A percentile compares a stretch with the other conserved stretches of the same genome.
These are phyloP conservation scores for Agrotis puta DNA, from an alignment of 2,888 invertebrate genomes.

Conservation along the genomic window DNA sequence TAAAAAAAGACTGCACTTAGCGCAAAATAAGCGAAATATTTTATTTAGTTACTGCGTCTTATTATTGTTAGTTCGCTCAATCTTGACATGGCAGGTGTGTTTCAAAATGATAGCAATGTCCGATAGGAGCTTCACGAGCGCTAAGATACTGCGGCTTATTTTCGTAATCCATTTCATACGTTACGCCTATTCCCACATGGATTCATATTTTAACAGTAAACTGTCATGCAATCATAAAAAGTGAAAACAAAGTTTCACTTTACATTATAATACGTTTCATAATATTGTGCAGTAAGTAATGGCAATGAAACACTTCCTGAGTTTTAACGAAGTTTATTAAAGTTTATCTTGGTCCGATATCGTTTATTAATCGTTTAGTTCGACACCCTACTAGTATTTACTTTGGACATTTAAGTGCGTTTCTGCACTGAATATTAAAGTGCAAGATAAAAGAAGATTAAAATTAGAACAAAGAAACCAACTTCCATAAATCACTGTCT, in stretches of 20 bases:
- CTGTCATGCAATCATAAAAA: slow-evolving; percentile 85
- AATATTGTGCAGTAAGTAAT: slow-evolving; percentile 54
- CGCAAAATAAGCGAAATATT: no score
- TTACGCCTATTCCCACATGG: slow-evolving; percentile 76
- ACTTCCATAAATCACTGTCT: slow-evolving; percentile 48
- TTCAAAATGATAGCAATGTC: slow-evolving; percentile 40
- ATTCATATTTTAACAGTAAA: slow-evolving; percentile 74
- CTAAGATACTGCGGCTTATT: slow-evolving; percentile 44
- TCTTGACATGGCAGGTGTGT: slow-evolving; percentile 37
- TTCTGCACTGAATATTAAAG: slow-evolving; percentile 19
- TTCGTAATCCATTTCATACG: slow-evolving; percentile 66
- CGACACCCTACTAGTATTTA: background rate
- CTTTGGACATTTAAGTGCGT: slow-evolving; percentile 2
- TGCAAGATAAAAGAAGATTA: slow-evolving; percentile 28
- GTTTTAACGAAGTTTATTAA: slow-evolving; percentile 28
- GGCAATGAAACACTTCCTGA: slow-evolving; percentile 53
- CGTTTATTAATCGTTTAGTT: slow-evolving; percentile 36
- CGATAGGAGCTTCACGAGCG: slow-evolving; percentile 24
- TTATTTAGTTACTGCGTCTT: slow-evolving; percentile 4
- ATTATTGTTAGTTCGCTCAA: slow-evolving; percentile 12
- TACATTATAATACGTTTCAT: slow-evolving; percentile 64
- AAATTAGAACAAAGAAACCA: slow-evolving; percentile 52
- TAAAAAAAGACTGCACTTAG: no score
- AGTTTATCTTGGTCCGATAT: slow-evolving; percentile 30
- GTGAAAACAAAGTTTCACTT: slow-evolving; percentile 86